Conservation (phyloP, 1,140 invertebrate genomes). For the Agraylea sexmaculata region DNA sequence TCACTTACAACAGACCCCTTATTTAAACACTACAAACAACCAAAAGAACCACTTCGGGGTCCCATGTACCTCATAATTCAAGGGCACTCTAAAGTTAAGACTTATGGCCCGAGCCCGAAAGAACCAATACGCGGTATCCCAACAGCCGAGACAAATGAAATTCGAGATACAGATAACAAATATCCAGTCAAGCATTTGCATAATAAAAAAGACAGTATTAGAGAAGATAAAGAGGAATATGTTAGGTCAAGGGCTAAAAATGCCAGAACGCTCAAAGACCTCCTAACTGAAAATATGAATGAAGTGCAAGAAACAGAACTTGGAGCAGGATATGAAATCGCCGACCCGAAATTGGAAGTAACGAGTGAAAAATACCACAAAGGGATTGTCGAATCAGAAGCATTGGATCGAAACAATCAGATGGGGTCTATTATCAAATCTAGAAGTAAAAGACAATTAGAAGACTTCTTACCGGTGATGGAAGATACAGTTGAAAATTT, state of each 20-base stretch:
- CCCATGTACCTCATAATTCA: conserved; percentile 70
- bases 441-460: conserved; percentile 30
- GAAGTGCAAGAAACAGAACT: conserved; percentile 44
- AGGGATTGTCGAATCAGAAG: conserved; percentile 43
- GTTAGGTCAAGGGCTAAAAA: conserved; percentile 15
- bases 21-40: conserved; percentile 52
- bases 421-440: conserved; percentile 25
- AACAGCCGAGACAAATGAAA: conserved; percentile 42
- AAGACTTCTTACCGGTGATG: conserved; percentile 30
- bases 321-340: conserved; percentile 42
- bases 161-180: conserved; percentile 25
- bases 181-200: conserved; percentile 41
- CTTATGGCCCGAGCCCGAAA: conserved; percentile 55
- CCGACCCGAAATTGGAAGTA: conserved; percentile 32
- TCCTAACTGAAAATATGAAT: conserved; percentile 25
- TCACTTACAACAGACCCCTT: conserved; percentile 41
- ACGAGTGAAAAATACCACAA: conserved; percentile 43
- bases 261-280: conserved; percentile 17
- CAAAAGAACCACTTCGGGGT: conserved; percentile 45
- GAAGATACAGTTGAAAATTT: conserved; percentile 33
- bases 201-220: conserved; percentile 30
- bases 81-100: conserved; percentile 73
- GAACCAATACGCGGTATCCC: conserved; percentile 26
- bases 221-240: conserved; percentile 22
- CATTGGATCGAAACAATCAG: no score